These are phyloP conservation scores for Oplegnathus fasciatus DNA, from an alignment of 2,113 vertebrate species.

Conservation along the genomic window DNA sequence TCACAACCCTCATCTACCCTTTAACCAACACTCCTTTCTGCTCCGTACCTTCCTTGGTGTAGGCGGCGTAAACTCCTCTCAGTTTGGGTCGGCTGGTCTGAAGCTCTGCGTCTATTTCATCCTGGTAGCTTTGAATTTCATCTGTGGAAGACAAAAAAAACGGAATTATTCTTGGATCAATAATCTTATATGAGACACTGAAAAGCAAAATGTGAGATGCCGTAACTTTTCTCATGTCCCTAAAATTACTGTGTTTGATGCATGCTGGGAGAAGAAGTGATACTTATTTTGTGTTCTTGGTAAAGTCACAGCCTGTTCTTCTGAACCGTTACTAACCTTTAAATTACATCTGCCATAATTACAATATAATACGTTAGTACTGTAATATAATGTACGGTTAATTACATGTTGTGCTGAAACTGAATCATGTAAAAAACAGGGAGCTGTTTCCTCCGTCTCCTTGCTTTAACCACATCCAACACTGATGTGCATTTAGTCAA, in stretches of 20 bases:
- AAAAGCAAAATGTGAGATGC: not conserved
- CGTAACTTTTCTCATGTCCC: not conserved
- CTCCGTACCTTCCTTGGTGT: slow-evolving; percentile 85
- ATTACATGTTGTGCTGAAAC: slow-evolving; percentile 1
- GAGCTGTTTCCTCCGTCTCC: not conserved
- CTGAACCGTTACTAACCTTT: not conserved
- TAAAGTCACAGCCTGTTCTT: not conserved
- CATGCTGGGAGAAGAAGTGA: not conserved
- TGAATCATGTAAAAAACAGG: not conserved
- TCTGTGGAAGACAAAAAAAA: slow-evolving; percentile 79
- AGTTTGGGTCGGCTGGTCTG: slow-evolving; percentile 90
- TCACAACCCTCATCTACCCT: not conserved
- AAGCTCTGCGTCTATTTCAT: slow-evolving; percentile 94
- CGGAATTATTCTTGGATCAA: not conserved
- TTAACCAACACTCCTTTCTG: not conserved
- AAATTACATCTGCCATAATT: slow-evolving; percentile 27
- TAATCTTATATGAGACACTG: not conserved
- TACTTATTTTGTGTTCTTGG: not conserved
- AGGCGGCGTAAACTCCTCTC: slow-evolving; percentile 90
- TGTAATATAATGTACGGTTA: slow-evolving; percentile 1
- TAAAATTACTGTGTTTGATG: not conserved
- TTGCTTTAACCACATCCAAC: not conserved
- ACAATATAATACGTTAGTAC: not conserved
- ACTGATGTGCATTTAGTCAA: not conserved
- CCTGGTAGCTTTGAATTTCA: slow-evolving; percentile 93